These are phyloP conservation scores for Bombus confusus DNA, from an alignment of 1,140 invertebrate species.

Conservation along the genomic window DNA sequence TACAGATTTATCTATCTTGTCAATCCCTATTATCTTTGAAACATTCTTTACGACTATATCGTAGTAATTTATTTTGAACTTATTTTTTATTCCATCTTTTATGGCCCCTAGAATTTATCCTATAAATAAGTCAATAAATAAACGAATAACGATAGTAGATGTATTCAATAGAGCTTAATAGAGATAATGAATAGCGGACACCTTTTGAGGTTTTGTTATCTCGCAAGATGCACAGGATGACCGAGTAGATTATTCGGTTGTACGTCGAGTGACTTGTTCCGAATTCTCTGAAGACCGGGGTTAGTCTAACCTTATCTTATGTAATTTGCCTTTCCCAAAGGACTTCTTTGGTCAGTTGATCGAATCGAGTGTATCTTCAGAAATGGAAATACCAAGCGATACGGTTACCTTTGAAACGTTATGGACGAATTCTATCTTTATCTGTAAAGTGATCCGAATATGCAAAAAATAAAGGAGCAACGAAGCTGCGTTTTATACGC, in stretches of 20 bases:
- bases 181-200: not conserved
- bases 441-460: not conserved
- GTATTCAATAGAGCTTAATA: not conserved
- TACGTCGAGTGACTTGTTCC: not conserved
- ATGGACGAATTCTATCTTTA: not conserved
- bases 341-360: not conserved
- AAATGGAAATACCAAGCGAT: conserved; percentile 29
- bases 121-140: not conserved
- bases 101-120: not conserved
- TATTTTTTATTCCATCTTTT: not conserved
- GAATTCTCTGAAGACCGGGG: not conserved
- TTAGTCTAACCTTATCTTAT: conserved; percentile 2
- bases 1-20: too few species aligned
- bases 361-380: not conserved
- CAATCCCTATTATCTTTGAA: too few species aligned
- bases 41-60: too few species aligned
- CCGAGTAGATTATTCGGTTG: not conserved
- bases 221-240: not conserved
- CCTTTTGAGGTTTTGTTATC: not conserved
- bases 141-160: not conserved
- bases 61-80: too few species aligned
- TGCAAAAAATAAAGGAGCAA: not conserved
- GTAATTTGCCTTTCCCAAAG: not conserved
- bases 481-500: not conserved
- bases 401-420: not conserved